These are phyloP conservation scores for Diadumene lineata DNA, from an alignment of 92 coral and sea anemone genomes.

Conservation along the genomic window DNA sequence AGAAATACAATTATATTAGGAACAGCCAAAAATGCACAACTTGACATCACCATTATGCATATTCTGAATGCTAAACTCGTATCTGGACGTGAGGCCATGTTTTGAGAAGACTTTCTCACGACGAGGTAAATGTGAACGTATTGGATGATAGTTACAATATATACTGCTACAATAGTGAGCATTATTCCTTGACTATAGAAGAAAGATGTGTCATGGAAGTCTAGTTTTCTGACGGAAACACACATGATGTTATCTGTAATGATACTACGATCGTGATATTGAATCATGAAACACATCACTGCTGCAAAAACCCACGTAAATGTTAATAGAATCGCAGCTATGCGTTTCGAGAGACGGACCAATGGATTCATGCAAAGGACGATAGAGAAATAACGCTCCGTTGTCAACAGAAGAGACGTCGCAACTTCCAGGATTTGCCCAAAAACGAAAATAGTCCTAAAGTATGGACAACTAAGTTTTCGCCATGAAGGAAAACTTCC, in stretches of 20 bases:
- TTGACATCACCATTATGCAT: constrained; percentile 42
- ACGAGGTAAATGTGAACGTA: constrained; percentile 48
- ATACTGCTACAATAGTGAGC: constrained; percentile 26
- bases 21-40: constrained; percentile 49
- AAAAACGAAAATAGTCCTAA: constrained; percentile 26
- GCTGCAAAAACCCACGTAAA: constrained; percentile 30
- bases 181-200: constrained; percentile 39
- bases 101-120: constrained; percentile 38
- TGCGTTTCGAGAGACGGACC: constrained; percentile 16
- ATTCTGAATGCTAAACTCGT: constrained; percentile 53
- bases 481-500: constrained; percentile 25
- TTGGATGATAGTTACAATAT: constrained; percentile 26
- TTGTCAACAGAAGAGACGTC: constrained; percentile 40
- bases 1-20: constrained; percentile 33
- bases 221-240: constrained; percentile 22
- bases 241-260: constrained; percentile 59
- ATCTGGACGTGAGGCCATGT: constrained; percentile 45
- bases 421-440: constrained; percentile 40
- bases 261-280: constrained; percentile 19
- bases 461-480: constrained; percentile 20
- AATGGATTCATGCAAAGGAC: constrained; percentile 46
- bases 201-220: constrained; percentile 14
- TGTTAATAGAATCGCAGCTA: constrained; percentile 1
- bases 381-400: constrained; percentile 51
- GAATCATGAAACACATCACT: constrained; percentile 20